Base-by-base conservation (phyloP, 2,888 invertebrate species). In the Epinotia demarniana region DNA sequence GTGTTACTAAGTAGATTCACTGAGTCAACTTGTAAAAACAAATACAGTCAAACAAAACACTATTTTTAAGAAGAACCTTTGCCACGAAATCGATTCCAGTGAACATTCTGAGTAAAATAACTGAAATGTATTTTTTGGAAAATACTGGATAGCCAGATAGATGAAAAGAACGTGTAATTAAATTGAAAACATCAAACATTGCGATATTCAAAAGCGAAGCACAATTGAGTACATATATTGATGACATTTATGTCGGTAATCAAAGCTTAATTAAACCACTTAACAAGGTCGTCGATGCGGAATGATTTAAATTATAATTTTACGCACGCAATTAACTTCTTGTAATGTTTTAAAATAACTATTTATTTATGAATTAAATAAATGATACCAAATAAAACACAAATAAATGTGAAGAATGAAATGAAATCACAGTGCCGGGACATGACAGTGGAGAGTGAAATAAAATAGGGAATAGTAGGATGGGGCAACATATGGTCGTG, bases 261-360 rank as follows among this genome's bases (percentile, higher is more conserved):
- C 49, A 80, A 80, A 82, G 83, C 82, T 84, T 80, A 77, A 79
- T 79, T 77, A 81, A 82, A 83, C 84, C 82, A 84, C 81, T 81
- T 76, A 83, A 80, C 81, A 85, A 78, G 82, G 83, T 84, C 79
- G 79, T 79, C 79, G 80, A 81, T 81, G 78, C 79, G 82, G 73
- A 81, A 82, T 76, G 72, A 79, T 81, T 81, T 77, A 77, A 79
- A 75, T 68, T 60, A 78, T 63, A 77, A 78, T 79, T 85, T 82
- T 83, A 80, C 78, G 80, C 86, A 89, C 89, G 82, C 86, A 93
- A 92, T 93, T 94, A 87, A 92, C 93, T 94, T 92, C 91, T 93
- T 92, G 91, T 92, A 92, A 92, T 92, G 91, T 91, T 92, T 91
- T 92, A 92, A 92, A 92, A 91, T 90, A 90, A 87, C 80, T 84